phyloP scores from a whole-genome alignment of 2,797 vertebrate species.

The Myotis vivesi region DNA sequence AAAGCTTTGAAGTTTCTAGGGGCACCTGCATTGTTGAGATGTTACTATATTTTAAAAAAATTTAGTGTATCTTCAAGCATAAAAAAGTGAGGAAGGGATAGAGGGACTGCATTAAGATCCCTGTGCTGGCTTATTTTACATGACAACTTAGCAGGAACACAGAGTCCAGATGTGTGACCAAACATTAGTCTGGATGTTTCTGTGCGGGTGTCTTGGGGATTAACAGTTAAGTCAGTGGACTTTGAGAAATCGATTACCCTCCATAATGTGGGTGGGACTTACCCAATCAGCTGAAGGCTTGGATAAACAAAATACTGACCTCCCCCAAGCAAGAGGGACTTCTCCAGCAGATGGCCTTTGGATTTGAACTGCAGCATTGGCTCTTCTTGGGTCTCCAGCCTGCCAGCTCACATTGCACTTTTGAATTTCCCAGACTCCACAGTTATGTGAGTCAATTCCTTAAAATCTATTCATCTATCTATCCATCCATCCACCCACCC shows the following conservation, averaged over 20 bases:
- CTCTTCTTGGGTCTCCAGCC: not conserved
- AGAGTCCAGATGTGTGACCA: not conserved
- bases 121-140: not conserved
- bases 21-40: not conserved
- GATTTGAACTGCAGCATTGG: not conserved
- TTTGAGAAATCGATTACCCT: not conserved
- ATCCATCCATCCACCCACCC: not conserved
- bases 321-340: not conserved
- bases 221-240: not conserved
- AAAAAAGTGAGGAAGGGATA: not conserved
- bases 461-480: not conserved
- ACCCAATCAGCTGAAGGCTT: not conserved
- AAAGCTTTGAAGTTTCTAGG: not conserved
- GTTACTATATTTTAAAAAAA: not conserved
- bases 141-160: not conserved
- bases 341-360: not conserved
- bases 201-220: not conserved
- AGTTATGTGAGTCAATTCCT: not conserved
- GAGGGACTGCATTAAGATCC: not conserved
- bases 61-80: not conserved
- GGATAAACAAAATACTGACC: not conserved
- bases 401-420: not conserved
- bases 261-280: not conserved
- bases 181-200: not conserved
- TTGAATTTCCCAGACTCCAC: not conserved